phyloP scores from a whole-genome alignment of 92 coral and sea anemone species.

The Epizoanthus ramosus region DNA sequence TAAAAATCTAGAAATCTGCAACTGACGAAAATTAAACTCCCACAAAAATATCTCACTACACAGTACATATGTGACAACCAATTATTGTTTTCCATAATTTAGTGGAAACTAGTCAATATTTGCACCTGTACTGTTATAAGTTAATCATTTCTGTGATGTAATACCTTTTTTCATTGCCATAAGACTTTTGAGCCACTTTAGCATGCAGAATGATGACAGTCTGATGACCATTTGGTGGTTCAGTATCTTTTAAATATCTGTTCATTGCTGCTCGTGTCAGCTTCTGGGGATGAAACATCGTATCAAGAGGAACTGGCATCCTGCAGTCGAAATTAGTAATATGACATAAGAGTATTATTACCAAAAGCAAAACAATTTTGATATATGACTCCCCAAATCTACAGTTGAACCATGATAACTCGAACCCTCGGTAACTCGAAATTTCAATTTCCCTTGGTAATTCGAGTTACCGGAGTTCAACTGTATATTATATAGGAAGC shows the following conservation, averaged over 20 bases:
- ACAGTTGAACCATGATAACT: too few relatives aligned
- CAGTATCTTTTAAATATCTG: slow-evolving; percentile 80
- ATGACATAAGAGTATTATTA: not conserved
- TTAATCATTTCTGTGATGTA: not conserved
- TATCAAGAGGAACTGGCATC: slow-evolving; percentile 12
- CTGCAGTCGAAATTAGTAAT: not conserved
- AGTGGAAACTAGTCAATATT: not conserved
- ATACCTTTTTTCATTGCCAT: slow-evolving; percentile 98
- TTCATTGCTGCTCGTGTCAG: slow-evolving; percentile 95
- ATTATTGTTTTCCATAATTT: too few relatives aligned
- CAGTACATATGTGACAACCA: too few relatives aligned
- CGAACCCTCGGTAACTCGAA: too few relatives aligned
- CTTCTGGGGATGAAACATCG: slow-evolving; percentile 46
- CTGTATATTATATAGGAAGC: too few relatives aligned
- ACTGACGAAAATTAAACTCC: too few relatives aligned
- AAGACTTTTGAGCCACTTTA: slow-evolving; percentile 98
- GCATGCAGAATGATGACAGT: slow-evolving; percentile 98
- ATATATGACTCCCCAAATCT: too few relatives aligned
- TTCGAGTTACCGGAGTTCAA: too few relatives aligned
- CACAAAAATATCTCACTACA: too few relatives aligned
- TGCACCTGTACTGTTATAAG: not conserved
- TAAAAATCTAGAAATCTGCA: too few relatives aligned
- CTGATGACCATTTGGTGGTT: slow-evolving; percentile 87
- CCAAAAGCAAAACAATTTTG: not conserved
- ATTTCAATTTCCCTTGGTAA: too few relatives aligned